Percentiles rank a stretch among this genome's conserved stretches.
These are phyloP conservation scores for Epizoanthus scotinus DNA, from an alignment of 92 coral and sea anemone species.

Conservation along the genomic window DNA sequence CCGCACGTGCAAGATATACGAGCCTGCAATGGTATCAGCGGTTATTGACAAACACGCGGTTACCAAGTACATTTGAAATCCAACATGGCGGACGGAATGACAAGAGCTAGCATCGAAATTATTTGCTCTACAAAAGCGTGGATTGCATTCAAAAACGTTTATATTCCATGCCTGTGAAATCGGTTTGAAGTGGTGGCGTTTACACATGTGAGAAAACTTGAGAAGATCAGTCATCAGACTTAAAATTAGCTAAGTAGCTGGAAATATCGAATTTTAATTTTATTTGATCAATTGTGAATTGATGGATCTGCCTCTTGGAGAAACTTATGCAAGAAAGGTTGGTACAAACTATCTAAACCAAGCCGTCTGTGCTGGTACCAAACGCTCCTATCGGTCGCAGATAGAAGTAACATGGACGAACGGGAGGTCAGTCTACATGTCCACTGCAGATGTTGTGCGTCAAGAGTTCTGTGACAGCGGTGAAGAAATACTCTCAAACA, in stretches of 20 bases:
- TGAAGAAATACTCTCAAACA: not conserved
- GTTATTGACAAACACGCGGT: conserved; percentile 5
- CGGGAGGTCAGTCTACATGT: not conserved
- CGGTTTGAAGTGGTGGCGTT: too few species aligned
- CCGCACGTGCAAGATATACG: not conserved
- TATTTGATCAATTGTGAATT: too few species aligned
- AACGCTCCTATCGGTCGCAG: conserved; percentile 1
- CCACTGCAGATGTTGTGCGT: conserved; percentile 2
- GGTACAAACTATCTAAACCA: conserved; percentile 35
- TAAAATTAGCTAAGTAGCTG: not conserved
- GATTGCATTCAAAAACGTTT: too few species aligned
- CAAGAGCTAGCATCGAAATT: too few species aligned
- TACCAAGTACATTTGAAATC: not conserved
- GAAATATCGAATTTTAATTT: too few species aligned
- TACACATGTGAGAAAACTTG: too few species aligned
- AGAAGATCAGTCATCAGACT: too few species aligned
- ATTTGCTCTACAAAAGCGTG: too few species aligned
- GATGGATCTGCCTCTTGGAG: conserved; percentile 20
- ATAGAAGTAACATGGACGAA: conserved; percentile 25
- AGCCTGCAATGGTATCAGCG: conserved; percentile 17
- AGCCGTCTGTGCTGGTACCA: not conserved
- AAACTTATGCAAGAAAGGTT: conserved; percentile 1
- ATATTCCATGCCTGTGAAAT: too few species aligned
- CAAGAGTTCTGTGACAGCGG: not conserved
- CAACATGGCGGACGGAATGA: conserved; percentile 28